phyloP scores from a whole-genome alignment of 1,140 invertebrate species.

The Papilio dardanus region DNA sequence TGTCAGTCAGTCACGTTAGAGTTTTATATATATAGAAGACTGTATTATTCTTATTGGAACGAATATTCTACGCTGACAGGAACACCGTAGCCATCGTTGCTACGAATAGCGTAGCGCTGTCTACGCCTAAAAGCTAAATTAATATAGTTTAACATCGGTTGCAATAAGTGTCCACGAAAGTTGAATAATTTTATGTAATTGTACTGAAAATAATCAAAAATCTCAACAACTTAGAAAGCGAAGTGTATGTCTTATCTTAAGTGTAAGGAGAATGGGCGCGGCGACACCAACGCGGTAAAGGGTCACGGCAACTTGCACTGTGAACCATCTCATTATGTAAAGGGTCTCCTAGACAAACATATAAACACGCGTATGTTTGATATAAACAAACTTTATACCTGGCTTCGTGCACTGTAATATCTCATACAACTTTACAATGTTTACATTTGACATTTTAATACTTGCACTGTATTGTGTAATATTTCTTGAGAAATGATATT shows the following conservation, averaged over 20 bases:
- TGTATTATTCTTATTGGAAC: no score
- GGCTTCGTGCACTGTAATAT: neutral
- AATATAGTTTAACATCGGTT: neutral
- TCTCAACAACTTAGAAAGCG: neutral
- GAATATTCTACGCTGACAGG: no score
- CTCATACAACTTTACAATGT: neutral
- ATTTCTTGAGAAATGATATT: neutral
- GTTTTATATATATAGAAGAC: no score
- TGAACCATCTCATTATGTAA: slow-evolving; percentile 31
- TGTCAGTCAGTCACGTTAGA: no score
- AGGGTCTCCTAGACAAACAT: slow-evolving; percentile 7
- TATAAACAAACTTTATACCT: slow-evolving; percentile 1
- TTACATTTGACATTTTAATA: neutral
- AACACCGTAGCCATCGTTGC: neutral
- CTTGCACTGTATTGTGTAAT: neutral
- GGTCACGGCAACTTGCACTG: neutral
- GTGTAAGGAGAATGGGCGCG: neutral
- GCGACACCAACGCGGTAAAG: slow-evolving; percentile 4
- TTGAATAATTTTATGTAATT: neutral
- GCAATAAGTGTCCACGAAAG: neutral
- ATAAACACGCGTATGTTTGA: neutral
- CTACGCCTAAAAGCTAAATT: neutral
- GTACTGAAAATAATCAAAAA: neutral
- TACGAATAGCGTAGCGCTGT: neutral
- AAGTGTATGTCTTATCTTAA: slow-evolving; percentile 10